Conservation (phyloP, 2,797 vertebrate species). For the Distichodus sexfasciatus region DNA sequence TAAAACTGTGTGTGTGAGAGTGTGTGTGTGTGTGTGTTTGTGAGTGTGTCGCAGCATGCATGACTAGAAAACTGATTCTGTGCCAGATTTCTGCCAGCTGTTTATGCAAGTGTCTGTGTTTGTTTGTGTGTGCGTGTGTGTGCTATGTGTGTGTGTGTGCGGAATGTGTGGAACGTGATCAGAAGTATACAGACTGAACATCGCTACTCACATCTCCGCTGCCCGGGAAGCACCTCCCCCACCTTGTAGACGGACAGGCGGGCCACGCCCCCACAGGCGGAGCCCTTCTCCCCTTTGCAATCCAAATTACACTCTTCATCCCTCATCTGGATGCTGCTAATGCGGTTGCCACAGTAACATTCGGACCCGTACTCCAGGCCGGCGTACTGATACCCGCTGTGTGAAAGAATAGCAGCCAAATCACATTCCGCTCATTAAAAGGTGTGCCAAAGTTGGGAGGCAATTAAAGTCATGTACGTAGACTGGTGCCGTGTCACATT, state of each 20-base stretch:
- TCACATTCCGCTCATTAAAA: slow-evolving; percentile 14
- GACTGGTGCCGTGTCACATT: background rate
- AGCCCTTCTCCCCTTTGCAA: slow-evolving; percentile 86
- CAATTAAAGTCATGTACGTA: background rate
- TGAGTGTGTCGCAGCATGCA: background rate
- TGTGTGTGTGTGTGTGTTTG: background rate
- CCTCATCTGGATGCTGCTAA: slow-evolving; percentile 64
- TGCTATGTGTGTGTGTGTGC: background rate
- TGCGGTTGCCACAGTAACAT: slow-evolving; percentile 93
- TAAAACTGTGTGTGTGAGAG: background rate
- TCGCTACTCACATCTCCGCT: slow-evolving; percentile 78
- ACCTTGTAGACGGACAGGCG: slow-evolving; percentile 90
- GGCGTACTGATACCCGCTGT: slow-evolving; percentile 87
- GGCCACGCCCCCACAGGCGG: slow-evolving; percentile 82
- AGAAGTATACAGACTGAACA: slow-evolving; percentile 24
- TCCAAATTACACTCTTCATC: slow-evolving; percentile 88
- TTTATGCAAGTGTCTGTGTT: slow-evolving; percentile 7
- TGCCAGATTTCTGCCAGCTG: background rate
- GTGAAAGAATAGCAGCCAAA: slow-evolving; percentile 26
- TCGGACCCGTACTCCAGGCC: slow-evolving; percentile 91
- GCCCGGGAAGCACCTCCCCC: slow-evolving; percentile 75
- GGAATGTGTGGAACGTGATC: background rate
- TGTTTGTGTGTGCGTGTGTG: background rate
- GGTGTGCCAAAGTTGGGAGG: background rate
- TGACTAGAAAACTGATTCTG: slow-evolving; percentile 10